Conservation (phyloP, 2,888 invertebrate genomes). For the Rhogogaster chlorosoma region DNA sequence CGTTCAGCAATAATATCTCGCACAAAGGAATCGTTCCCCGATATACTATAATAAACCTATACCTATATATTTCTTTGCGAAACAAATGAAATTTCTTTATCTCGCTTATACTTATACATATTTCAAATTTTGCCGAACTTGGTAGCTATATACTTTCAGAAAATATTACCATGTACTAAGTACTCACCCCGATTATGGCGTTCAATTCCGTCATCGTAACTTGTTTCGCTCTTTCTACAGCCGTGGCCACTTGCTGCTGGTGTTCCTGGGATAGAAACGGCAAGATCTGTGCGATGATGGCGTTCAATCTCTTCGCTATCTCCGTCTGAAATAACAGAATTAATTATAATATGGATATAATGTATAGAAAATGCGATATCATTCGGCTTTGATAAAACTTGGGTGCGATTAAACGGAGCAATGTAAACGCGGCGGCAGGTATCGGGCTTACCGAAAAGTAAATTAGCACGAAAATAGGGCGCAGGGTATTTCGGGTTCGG, state of each 20-base stretch:
- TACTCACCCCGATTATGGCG: slow-evolving; percentile 94
- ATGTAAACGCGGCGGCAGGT: background rate
- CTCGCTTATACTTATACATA: background rate
- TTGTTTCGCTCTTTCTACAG: slow-evolving; percentile 96
- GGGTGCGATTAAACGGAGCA: background rate
- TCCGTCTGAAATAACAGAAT: slow-evolving; percentile 88
- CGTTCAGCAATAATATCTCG: background rate
- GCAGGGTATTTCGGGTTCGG: background rate
- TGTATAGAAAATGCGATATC: background rate
- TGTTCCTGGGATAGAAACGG: slow-evolving; percentile 95
- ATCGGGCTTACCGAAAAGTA: background rate
- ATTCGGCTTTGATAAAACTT: background rate
- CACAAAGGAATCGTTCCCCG: background rate
- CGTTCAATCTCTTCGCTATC: slow-evolving; percentile 95
- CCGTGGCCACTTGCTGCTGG: slow-evolving; percentile 95
- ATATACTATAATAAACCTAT: too few species aligned
- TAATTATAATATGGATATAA: slow-evolving; percentile 51
- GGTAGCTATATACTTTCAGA: background rate
- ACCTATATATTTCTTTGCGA: background rate
- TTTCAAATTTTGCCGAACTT: background rate
- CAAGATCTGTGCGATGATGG: slow-evolving; percentile 95
- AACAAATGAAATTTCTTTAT: background rate
- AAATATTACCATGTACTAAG: slow-evolving; percentile 21
- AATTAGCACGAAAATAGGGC: slow-evolving; percentile 9
- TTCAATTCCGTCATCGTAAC: slow-evolving; percentile 97